Conservation (phyloP, 2,888 invertebrate species). For the Selenia dentaria region DNA sequence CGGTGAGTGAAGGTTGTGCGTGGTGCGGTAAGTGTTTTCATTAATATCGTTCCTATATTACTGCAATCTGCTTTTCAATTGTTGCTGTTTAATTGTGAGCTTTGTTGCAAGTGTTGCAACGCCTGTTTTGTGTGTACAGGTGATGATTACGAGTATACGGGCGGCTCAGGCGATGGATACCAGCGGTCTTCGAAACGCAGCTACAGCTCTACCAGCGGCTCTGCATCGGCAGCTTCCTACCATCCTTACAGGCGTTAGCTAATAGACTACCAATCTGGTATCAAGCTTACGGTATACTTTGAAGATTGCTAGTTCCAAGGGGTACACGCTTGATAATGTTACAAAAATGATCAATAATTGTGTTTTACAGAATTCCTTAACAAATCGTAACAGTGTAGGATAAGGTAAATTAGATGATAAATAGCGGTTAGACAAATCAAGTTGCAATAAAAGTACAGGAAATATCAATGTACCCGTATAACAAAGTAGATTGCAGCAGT, state of each 20-base stretch:
- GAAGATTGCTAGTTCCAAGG: slow-evolving; percentile 26
- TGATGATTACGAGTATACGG: slow-evolving; percentile 80
- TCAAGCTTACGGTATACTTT: slow-evolving; percentile 15
- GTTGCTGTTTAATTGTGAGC: slow-evolving; percentile 31
- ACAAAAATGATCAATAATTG: too few species aligned
- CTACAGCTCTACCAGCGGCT: slow-evolving; percentile 63
- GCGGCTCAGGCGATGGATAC: slow-evolving; percentile 78
- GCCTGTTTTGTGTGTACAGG: slow-evolving; percentile 46
- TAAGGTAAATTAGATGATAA: not conserved
- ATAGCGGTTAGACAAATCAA: too few species aligned
- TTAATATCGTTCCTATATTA: slow-evolving; percentile 23
- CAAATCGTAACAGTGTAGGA: not conserved
- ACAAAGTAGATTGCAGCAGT: too few species aligned
- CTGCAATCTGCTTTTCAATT: slow-evolving; percentile 25
- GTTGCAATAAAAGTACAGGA: too few species aligned
- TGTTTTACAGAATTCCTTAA: too few species aligned
- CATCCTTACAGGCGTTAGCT: slow-evolving; percentile 79
- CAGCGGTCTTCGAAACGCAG: slow-evolving; percentile 75
- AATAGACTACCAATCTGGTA: slow-evolving; percentile 41
- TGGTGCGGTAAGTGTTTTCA: slow-evolving; percentile 76
- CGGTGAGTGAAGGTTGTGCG: slow-evolving; percentile 62
- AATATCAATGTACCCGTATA: too few species aligned
- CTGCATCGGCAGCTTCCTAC: slow-evolving; percentile 73
- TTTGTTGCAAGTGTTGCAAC: slow-evolving; percentile 15
- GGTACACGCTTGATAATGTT: not conserved